phyloP scores from a whole-genome alignment of 2,113 vertebrate species.

The Mobula hypostoma region DNA sequence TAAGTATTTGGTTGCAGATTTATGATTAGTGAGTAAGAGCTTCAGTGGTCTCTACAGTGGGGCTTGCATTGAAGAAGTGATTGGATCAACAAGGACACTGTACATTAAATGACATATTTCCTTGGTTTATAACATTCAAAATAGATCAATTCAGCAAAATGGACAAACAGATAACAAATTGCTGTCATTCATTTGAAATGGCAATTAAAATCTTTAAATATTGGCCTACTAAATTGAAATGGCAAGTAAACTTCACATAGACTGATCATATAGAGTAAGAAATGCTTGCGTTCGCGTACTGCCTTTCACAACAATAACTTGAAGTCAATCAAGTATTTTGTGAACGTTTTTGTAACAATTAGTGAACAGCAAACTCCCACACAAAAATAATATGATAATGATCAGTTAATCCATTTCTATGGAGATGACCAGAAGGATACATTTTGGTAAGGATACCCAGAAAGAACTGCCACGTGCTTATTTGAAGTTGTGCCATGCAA shows the following conservation, averaged over 20 bases:
- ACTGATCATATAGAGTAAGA: not conserved
- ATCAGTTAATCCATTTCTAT: no score
- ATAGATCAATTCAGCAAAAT: not conserved
- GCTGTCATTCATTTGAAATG: no score
- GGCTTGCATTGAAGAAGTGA: not conserved
- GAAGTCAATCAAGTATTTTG: no score
- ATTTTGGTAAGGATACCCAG: no score
- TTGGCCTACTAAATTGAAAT: not conserved
- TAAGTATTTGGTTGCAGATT: not conserved
- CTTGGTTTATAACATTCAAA: not conserved
- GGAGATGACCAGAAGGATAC: no score
- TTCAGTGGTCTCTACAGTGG: not conserved
- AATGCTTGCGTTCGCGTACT: no score
- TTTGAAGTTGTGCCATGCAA: no score
- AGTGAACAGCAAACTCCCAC: no score
- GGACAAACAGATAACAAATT: not conserved
- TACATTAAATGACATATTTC: not conserved
- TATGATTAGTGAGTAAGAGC: not conserved
- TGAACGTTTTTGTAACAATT: not conserved
- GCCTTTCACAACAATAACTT: no score
- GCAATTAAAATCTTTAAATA: not conserved
- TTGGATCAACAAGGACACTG: not conserved
- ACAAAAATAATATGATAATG: no score
- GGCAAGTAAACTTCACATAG: not conserved
- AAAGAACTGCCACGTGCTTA: no score